phyloP scores from a whole-genome alignment of 2,888 invertebrate species.

The Epinotia demarniana region DNA sequence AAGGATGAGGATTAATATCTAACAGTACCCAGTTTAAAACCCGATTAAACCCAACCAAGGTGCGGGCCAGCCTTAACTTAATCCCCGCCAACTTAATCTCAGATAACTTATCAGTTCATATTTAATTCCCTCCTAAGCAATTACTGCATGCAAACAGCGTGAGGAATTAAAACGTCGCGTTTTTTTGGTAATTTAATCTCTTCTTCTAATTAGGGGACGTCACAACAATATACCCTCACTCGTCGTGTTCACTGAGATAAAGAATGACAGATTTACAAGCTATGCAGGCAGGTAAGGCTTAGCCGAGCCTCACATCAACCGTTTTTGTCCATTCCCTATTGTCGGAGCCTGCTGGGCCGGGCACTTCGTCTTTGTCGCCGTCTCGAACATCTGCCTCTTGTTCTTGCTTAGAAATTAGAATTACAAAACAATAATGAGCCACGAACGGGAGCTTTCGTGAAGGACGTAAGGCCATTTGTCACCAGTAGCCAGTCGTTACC shows the following conservation, averaged over 20 bases:
- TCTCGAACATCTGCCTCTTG: slow-evolving; percentile 70
- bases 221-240: slow-evolving; percentile 63
- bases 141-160: slow-evolving; percentile 41
- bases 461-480: slow-evolving; percentile 28
- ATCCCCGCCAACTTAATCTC: slow-evolving; percentile 34
- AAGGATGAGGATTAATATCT: slow-evolving; percentile 27
- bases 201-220: slow-evolving; percentile 65
- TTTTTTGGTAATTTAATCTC: slow-evolving; percentile 56
- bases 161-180: slow-evolving; percentile 38
- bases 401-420: slow-evolving; percentile 80
- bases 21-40: slow-evolving; percentile 20
- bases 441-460: slow-evolving; percentile 56
- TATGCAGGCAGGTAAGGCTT: slow-evolving; percentile 74
- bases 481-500: slow-evolving; percentile 18
- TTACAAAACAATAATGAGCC: slow-evolving; percentile 64
- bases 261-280: slow-evolving; percentile 74
- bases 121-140: slow-evolving; percentile 39
- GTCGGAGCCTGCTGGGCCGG: slow-evolving; percentile 63
- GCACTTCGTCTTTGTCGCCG: slow-evolving; percentile 78
- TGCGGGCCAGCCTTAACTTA: slow-evolving; percentile 14
- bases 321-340: slow-evolving; percentile 70
- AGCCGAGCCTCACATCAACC: slow-evolving; percentile 66
- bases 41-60: slow-evolving; percentile 17
- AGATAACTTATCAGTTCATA: slow-evolving; percentile 35
- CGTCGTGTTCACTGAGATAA: slow-evolving; percentile 63